Conservation (phyloP, 2,888 invertebrate genomes). For the Archips xylosteana region DNA sequence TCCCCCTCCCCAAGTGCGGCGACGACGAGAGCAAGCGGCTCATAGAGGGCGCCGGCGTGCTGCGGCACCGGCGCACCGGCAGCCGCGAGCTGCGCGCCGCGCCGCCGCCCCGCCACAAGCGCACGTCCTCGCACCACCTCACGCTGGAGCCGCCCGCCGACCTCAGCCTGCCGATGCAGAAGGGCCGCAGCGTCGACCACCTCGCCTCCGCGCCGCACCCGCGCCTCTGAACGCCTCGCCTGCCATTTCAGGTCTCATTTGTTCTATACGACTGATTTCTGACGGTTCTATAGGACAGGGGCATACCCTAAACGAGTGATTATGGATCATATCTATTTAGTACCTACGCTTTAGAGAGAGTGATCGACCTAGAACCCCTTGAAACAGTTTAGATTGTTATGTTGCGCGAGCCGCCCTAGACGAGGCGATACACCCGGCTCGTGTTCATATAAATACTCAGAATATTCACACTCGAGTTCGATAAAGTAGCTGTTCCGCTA, state of each 20-base stretch:
- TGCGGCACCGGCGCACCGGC: slow-evolving; percentile 87
- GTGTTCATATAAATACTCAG: slow-evolving; percentile 37
- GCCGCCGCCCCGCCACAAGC: slow-evolving; percentile 71
- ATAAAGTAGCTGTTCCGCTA: slow-evolving; percentile 27
- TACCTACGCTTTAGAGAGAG: slow-evolving; percentile 64
- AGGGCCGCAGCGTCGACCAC: slow-evolving; percentile 79
- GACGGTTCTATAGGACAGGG: no score
- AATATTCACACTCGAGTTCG: slow-evolving; percentile 32
- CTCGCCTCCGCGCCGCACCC: slow-evolving; percentile 63
- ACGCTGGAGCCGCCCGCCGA: slow-evolving; percentile 78
- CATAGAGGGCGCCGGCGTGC: slow-evolving; percentile 71
- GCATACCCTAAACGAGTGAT: slow-evolving; percentile 65
- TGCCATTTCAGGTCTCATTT: no score
- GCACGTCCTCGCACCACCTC: slow-evolving; percentile 80
- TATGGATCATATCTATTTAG: slow-evolving; percentile 77
- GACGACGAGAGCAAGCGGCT: slow-evolving; percentile 81
- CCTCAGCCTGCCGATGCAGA: slow-evolving; percentile 67
- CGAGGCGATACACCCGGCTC: slow-evolving; percentile 10
- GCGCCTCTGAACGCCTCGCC: slow-evolving; percentile 54
- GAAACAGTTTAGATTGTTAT: background rate
- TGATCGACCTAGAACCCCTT: slow-evolving; percentile 46
- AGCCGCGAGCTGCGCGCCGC: slow-evolving; percentile 81
- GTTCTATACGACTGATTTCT: no score
- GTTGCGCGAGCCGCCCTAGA: background rate
- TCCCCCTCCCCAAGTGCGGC: slow-evolving; percentile 65